A percentile compares a stretch with the other conserved stretches of the same genome.
Evolutionary conservation across 2,797 vertebrate species (phyloP).

Genomic region (Tolypeutes matacus): DNA sequence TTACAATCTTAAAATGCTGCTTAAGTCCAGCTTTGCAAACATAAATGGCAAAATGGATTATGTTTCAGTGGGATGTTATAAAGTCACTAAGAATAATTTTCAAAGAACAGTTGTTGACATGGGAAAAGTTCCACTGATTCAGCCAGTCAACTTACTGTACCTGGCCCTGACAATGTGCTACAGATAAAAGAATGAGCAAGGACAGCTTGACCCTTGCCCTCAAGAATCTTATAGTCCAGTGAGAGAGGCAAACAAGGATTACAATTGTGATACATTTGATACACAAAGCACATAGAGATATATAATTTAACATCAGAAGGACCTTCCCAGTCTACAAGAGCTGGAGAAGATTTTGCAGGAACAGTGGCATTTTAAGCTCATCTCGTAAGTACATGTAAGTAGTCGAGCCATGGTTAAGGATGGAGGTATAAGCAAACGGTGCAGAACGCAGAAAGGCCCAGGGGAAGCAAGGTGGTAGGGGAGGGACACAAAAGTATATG

Average conservation of each 20-base stretch:
- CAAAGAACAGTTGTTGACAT: background rate
- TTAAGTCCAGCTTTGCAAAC: constrained; percentile 20
- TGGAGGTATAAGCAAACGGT: background rate
- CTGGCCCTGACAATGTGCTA: background rate
- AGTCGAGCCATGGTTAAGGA: background rate
- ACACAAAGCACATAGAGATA: background rate
- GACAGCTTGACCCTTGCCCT: background rate
- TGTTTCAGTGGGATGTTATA: background rate
- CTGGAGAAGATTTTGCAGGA: background rate
- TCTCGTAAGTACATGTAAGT: background rate
- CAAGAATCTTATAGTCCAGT: background rate
- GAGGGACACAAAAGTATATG: background rate
- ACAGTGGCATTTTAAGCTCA: background rate
- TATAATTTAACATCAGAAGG: rapidly evolving
- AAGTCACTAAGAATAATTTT: constrained; percentile 7
- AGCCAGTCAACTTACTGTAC: background rate
- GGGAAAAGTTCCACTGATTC: background rate
- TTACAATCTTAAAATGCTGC: constrained; percentile 1
- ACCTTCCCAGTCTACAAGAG: background rate
- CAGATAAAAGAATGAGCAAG: background rate
- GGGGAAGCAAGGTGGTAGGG: background rate
- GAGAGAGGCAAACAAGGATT: background rate
- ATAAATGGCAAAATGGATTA: constrained; percentile 36
- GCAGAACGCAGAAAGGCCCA: background rate
- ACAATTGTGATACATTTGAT: background rate